Base-by-base conservation (phyloP, 2,797 vertebrate species). In the Garrulus glandarius region DNA sequence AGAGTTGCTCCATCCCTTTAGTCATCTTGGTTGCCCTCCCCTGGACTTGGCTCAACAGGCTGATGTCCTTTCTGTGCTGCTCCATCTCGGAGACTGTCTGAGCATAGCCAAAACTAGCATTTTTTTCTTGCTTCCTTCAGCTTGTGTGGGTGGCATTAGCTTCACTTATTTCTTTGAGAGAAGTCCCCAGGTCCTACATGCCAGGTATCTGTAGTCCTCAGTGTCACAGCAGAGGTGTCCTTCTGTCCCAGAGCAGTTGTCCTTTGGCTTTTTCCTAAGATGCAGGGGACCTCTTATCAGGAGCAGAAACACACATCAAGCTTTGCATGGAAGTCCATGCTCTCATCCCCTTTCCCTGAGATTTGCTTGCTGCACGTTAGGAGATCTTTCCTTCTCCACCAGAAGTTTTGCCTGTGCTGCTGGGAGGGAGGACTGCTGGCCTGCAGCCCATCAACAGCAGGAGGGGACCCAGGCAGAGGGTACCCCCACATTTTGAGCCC, bases 401-500 rank as follows among this genome's bases (percentile, higher is more conserved):
- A 77, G 12, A 61, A 76, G 29, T 18, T 80, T 80, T 93, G 47
- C 47, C 18, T 29, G 20, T 52, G 26, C 27, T 72, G 55, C 43
- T 56, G 57, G 21, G 43, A 82, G 41, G 19, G 39, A 84, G 39
- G n/a, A 63, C 43, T 70, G 26, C 59, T 9, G 21, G 16, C 65
- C 65, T 46, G 27, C n/a, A 44, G 76, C 22, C 34, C 49, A 39
- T 85, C 55, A 88, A 8, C 47, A 96, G 41, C 57, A 64, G 30
- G 82, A 91, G 24, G 95, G 97, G 10, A 98, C 97, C 86, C 96
- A 94, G 47, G 96, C 97, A 86, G 97, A 96, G 41, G 97, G 96
- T 11, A 97, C 81, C 4, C 97, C 97, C 46, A 92, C 36, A 19
- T 91, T 89, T 60, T 36, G 89, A 56, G 97, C 97, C 8, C 95